These are phyloP conservation scores for Leptarthrus brevirostris DNA, from an alignment of 2,888 invertebrate species.

Conservation along the genomic window DNA sequence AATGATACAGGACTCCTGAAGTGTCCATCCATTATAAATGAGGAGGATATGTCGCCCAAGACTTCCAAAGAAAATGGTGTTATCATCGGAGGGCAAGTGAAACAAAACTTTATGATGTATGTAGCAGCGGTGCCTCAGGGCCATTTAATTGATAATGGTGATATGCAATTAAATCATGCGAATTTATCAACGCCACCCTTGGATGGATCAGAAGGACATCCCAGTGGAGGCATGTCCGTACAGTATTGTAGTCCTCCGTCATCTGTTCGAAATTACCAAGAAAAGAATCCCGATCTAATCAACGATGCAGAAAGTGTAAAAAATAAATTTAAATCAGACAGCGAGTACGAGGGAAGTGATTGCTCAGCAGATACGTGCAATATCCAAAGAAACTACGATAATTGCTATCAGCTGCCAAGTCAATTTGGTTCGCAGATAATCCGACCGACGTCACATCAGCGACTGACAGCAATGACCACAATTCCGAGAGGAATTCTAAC, in stretches of 20 bases:
- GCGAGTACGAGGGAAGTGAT: slow-evolving; percentile 65
- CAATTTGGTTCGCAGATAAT: slow-evolving; percentile 70
- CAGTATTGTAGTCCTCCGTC: slow-evolving; percentile 71
- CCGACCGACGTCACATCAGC: slow-evolving; percentile 65
- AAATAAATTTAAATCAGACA: slow-evolving; percentile 66
- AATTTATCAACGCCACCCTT: slow-evolving; percentile 52
- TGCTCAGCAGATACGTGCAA: slow-evolving; percentile 61
- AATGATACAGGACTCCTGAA: slow-evolving; percentile 69
- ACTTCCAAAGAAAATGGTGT: slow-evolving; percentile 59
- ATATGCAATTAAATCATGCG: slow-evolving; percentile 55
- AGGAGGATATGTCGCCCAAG: slow-evolving; percentile 62
- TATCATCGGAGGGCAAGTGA: slow-evolving; percentile 63
- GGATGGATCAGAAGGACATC: slow-evolving; percentile 64
- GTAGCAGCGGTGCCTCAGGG: slow-evolving; percentile 59
- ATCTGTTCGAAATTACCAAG: slow-evolving; percentile 69
- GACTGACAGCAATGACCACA: slow-evolving; percentile 68
- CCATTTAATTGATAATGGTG: slow-evolving; percentile 58
- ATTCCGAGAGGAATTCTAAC: slow-evolving; percentile 67
- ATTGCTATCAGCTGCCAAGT: slow-evolving; percentile 67
- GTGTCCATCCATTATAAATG: slow-evolving; percentile 67
- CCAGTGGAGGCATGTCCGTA: slow-evolving; percentile 64
- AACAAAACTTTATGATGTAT: slow-evolving; percentile 65
- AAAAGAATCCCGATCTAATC: slow-evolving; percentile 84
- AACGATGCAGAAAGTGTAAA: slow-evolving; percentile 78
- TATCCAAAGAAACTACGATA: slow-evolving; percentile 61